These are phyloP conservation scores for Stramonita haemastoma DNA, from an alignment of 2,888 invertebrate genomes.

Conservation along the genomic window DNA sequence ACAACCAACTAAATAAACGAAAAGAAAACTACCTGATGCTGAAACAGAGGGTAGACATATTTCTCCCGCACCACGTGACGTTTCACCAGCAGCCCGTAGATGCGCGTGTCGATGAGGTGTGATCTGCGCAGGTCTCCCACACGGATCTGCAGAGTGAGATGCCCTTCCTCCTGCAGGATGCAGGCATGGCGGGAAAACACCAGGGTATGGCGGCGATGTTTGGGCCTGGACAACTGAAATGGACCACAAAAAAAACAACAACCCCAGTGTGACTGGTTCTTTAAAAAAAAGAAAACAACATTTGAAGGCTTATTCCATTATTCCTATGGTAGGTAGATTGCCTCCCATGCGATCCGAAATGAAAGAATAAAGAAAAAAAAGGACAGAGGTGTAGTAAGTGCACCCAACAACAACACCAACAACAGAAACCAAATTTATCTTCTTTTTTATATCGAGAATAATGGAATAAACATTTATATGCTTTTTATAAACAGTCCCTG, in stretches of 20 bases:
- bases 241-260: not conserved
- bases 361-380: too few relatives aligned
- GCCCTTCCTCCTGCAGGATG: slow-evolving; percentile 82
- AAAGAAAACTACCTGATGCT: slow-evolving; percentile 83
- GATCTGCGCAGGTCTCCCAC: slow-evolving; percentile 52
- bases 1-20: not conserved
- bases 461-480: too few relatives aligned
- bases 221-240: slow-evolving; percentile 87
- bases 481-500: too few relatives aligned
- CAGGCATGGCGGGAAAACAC: slow-evolving; percentile 93
- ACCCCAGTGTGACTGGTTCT: not conserved
- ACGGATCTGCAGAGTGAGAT: slow-evolving; percentile 69
- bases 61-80: slow-evolving; percentile 65
- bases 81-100: slow-evolving; percentile 65
- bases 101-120: slow-evolving; percentile 81
- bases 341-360: too few relatives aligned
- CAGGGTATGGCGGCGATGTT: slow-evolving; percentile 92
- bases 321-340: too few relatives aligned
- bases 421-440: too few relatives aligned
- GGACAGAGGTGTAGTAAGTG: too few relatives aligned
- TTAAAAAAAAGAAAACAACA: too few relatives aligned
- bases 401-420: too few relatives aligned
- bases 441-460: too few relatives aligned
- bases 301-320: too few relatives aligned
- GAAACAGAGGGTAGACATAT: slow-evolving; percentile 81